These are phyloP conservation scores for Vidua chalybeata DNA, from an alignment of 2,113 vertebrate genomes.

Conservation along the genomic window DNA sequence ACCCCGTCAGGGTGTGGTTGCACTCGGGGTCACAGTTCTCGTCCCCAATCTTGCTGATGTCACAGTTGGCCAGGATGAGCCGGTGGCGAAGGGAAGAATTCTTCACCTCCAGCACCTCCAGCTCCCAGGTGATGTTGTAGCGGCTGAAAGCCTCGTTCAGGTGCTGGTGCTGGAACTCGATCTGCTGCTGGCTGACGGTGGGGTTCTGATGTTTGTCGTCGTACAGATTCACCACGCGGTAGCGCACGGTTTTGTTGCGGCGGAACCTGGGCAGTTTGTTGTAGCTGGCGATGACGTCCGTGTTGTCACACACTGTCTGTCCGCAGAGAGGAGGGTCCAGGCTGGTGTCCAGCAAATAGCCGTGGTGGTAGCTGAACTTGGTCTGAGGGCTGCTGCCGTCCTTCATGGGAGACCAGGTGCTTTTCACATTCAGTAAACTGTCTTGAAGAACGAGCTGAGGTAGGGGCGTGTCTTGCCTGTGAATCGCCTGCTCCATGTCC, in stretches of 20 bases:
- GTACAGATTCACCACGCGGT: conserved; percentile 91
- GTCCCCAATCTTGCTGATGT: conserved; percentile 92
- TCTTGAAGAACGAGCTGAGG: conserved; percentile 92
- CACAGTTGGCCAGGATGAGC: conserved; percentile 94
- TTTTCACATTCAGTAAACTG: conserved; percentile 88
- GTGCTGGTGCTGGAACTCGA: conserved; percentile 92
- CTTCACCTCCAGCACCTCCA: conserved; percentile 88
- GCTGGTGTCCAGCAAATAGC: conserved; percentile 85
- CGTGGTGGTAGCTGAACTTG: conserved; percentile 73
- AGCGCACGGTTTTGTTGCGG: conserved; percentile 86
- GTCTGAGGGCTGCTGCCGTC: conserved; percentile 84
- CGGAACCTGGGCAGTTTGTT: conserved; percentile 89
- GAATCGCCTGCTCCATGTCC: conserved; percentile 82
- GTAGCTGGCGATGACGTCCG: conserved; percentile 89
- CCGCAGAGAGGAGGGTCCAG: conserved; percentile 92
- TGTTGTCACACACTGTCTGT: conserved; percentile 93
- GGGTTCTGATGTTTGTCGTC: conserved; percentile 82
- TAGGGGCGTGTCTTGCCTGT: conserved; percentile 78
- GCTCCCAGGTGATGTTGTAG: conserved; percentile 97
- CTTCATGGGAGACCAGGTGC: conserved; percentile 91
- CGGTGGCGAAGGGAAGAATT: conserved; percentile 90
- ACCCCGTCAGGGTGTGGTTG: conserved; percentile 93
- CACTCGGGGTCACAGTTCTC: conserved; percentile 92
- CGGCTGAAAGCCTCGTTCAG: conserved; percentile 87
- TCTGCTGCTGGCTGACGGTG: conserved; percentile 90